These are phyloP conservation scores for Hippocampus guttulatus DNA, from an alignment of 2,113 vertebrate species.

Conservation along the genomic window DNA sequence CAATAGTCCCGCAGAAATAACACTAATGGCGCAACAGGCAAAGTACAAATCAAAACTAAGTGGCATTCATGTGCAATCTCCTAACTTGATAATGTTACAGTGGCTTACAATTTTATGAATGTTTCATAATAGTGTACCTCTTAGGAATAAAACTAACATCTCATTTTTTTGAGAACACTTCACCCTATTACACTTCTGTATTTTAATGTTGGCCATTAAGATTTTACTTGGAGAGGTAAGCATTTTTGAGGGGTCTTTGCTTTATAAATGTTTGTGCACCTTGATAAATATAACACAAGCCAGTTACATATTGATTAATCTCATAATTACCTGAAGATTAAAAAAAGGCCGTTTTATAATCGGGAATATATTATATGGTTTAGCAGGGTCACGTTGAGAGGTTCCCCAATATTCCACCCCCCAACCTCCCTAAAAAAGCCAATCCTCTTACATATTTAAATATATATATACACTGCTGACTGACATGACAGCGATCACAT, in stretches of 20 bases:
- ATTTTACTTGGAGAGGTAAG: not conserved
- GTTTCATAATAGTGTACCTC: too few relatives aligned
- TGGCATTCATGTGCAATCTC: too few relatives aligned
- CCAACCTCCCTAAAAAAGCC: too few relatives aligned
- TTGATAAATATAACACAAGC: not conserved
- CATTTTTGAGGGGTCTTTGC: not conserved
- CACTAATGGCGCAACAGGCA: too few relatives aligned
- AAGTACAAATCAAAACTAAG: too few relatives aligned
- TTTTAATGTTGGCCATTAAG: not conserved
- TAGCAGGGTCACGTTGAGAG: not conserved
- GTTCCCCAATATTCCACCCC: not conserved
- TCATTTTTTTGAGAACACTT: not conserved
- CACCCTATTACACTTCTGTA: not conserved
- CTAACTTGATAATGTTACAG: not conserved
- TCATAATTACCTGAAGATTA: not conserved
- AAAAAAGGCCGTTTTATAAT: not conserved
- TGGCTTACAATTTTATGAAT: not conserved
- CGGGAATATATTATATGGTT: not conserved
- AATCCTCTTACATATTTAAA: not conserved
- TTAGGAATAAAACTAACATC: too few relatives aligned
- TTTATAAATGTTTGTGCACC: not conserved
- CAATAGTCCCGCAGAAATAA: too few relatives aligned
- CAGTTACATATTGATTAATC: not conserved
- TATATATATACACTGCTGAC: not conserved
- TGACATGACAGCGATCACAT: conserved; percentile 18